Evolutionary conservation across 2,113 vertebrate genomes (phyloP).

Genomic region (Oxyruncus cristatus): DNA sequence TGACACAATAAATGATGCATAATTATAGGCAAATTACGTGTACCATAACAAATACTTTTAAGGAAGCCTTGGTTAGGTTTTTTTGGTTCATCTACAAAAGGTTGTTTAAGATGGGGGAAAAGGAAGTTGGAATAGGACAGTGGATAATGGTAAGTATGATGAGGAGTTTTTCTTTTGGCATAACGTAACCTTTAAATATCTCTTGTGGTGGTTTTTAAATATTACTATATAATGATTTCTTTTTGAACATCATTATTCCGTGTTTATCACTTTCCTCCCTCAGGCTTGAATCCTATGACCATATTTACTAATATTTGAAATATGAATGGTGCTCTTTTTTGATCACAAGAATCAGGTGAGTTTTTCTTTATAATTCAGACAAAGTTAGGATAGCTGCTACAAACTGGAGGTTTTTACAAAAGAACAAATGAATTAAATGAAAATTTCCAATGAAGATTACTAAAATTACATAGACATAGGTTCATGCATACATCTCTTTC

Average conservation of each 20-base stretch:
- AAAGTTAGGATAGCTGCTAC: not conserved
- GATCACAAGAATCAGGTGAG: not conserved
- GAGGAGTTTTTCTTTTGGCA: not conserved
- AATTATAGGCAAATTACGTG: not conserved
- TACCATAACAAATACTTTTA: not conserved
- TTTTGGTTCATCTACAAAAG: not conserved
- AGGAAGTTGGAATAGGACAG: not conserved
- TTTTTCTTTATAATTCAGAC: not conserved
- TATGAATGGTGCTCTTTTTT: not conserved
- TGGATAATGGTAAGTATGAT: not conserved
- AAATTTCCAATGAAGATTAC: not conserved
- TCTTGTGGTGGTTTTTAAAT: not conserved
- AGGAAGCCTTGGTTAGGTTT: not conserved
- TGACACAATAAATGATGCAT: not conserved
- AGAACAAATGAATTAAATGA: not conserved
- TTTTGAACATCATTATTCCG: not conserved
- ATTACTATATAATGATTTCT: not conserved
- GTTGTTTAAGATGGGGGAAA: not conserved
- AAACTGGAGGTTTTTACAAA: not conserved
- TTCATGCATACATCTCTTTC: not conserved
- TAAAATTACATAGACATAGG: not conserved
- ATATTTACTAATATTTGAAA: not conserved
- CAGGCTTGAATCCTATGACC: not conserved
- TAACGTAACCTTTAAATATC: not conserved
- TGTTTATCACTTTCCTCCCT: not conserved